Base-by-base conservation (phyloP, 2,888 invertebrate genomes). In the Nycteola revayana region DNA sequence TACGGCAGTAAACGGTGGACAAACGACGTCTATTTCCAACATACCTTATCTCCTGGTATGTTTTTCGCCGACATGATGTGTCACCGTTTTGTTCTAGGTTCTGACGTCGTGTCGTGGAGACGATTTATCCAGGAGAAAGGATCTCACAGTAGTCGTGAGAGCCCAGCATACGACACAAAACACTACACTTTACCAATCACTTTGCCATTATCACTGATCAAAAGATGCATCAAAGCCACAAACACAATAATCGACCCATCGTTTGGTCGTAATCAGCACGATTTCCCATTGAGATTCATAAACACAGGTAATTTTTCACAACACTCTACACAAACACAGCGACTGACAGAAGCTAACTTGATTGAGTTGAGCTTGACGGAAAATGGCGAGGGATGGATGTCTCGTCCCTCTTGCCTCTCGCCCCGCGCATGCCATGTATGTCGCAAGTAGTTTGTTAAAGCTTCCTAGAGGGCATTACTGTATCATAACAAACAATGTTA, bases 21-120 rank as follows among this genome's bases (percentile, higher is more conserved):
- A 50, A 57, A 58, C 43, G 41, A 44, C 44, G 52, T 26, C 47
- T 49, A 46, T 50, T 48, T 54, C 56, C 38, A 81, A 81, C 90
- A 87, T 87, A 94, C 94, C 94, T 94, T 94, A 91, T 94, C 94
- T 85, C 94, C 93, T 81, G 94, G 94, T 90, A 94, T 93, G 89
- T 93, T 93, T 90, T 94, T 93, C 79, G 92, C 92, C 89, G 93
- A 93, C 93, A 94, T 94, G 85, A 89, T 87, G 84, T 65, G 77
- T 79, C 79, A 80, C 76, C 83, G 78, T 74, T 68, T 75, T 68
- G 71, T 67, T 62, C 60, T 72, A 72, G 67, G 69, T 73, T 74
- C 70, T 76, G 90, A 87, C 82, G 81, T 79, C 80, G 84, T 84
- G 82, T 78, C 79, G 72, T 79, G 72, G 60, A 74, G 84, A 83